A percentile compares a stretch with the other conserved stretches of the same genome.
Evolutionary conservation across 2,888 invertebrate genomes (phyloP).

Genomic region (Baccha elongata): DNA sequence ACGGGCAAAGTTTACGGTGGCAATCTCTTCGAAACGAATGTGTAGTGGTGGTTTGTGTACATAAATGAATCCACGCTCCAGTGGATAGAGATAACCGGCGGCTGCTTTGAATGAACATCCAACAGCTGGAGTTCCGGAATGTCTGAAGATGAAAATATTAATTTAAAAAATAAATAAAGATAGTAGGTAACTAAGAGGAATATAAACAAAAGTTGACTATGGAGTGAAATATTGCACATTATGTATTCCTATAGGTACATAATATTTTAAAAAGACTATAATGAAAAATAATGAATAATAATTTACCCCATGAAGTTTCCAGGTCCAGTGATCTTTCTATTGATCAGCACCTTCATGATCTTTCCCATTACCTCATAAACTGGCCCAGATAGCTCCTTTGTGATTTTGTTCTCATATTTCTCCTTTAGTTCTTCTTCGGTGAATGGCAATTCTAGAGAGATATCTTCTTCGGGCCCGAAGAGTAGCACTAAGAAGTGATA

Average conservation of each 20-base stretch:
- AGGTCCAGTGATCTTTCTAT: constrained; percentile 95
- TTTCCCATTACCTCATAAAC: constrained; percentile 97
- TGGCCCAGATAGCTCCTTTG: constrained; percentile 94
- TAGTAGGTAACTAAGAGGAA: no score
- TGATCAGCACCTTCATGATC: constrained; percentile 97
- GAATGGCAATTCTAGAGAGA: constrained; percentile 94
- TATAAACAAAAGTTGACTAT: no score
- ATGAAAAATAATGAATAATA: constrained; percentile 4
- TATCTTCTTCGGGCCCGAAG: constrained; percentile 97
- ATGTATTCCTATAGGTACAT: no score
- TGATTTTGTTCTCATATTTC: constrained; percentile 96
- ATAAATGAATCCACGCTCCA: constrained; percentile 99
- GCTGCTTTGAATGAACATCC: constrained; percentile 99
- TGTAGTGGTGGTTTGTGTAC: constrained; percentile 99
- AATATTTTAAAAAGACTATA: no score
- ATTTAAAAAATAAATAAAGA: no score
- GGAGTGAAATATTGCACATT: no score
- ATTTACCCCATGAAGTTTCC: constrained; percentile 94
- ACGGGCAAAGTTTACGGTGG: constrained; percentile 96
- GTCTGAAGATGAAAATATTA: no score
- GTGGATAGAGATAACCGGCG: constrained; percentile 97
- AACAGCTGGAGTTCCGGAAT: constrained; percentile 94
- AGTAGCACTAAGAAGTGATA: constrained; percentile 97
- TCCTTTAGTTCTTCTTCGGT: constrained; percentile 95
- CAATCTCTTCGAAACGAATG: constrained; percentile 98